These are phyloP conservation scores for Luffia ferchaultella DNA, from an alignment of 2,888 invertebrate species.

Conservation along the genomic window DNA sequence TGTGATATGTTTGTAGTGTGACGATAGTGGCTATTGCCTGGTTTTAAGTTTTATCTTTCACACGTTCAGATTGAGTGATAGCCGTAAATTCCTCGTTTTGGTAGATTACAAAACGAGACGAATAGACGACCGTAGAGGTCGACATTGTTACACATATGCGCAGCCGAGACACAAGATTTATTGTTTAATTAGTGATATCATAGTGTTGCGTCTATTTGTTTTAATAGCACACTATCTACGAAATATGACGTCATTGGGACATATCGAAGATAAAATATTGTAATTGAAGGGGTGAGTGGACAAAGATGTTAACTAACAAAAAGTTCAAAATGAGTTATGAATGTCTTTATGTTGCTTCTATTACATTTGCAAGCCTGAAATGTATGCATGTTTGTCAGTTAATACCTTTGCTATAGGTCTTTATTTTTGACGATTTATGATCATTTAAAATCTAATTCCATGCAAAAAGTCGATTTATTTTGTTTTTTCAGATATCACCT, in stretches of 20 bases:
- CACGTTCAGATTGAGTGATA: background rate
- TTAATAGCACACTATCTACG: slow-evolving; percentile 39
- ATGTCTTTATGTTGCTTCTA: too few species aligned
- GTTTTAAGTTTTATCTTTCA: background rate
- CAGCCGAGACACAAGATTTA: slow-evolving; percentile 33
- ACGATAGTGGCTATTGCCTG: background rate
- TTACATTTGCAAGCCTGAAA: too few species aligned
- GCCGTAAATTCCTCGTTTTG: slow-evolving; percentile 3
- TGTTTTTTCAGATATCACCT: too few species aligned
- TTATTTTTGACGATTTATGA: too few species aligned
- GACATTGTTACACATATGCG: slow-evolving; percentile 22
- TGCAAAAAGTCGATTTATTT: too few species aligned
- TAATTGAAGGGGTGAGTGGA: too few species aligned
- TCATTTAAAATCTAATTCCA: too few species aligned
- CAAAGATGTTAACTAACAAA: too few species aligned
- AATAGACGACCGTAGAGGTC: slow-evolving; percentile 14
- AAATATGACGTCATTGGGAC: slow-evolving; percentile 16
- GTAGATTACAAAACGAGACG: slow-evolving; percentile 2
- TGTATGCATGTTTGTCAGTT: too few species aligned
- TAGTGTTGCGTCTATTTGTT: slow-evolving; percentile 39
- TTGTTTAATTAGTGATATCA: slow-evolving; percentile 42
- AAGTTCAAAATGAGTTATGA: too few species aligned
- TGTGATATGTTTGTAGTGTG: too few species aligned
- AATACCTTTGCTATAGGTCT: too few species aligned
- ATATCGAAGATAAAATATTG: slow-evolving; percentile 29